phyloP scores from a whole-genome alignment of 2,797 vertebrate species.

The Okamejei kenojei region DNA sequence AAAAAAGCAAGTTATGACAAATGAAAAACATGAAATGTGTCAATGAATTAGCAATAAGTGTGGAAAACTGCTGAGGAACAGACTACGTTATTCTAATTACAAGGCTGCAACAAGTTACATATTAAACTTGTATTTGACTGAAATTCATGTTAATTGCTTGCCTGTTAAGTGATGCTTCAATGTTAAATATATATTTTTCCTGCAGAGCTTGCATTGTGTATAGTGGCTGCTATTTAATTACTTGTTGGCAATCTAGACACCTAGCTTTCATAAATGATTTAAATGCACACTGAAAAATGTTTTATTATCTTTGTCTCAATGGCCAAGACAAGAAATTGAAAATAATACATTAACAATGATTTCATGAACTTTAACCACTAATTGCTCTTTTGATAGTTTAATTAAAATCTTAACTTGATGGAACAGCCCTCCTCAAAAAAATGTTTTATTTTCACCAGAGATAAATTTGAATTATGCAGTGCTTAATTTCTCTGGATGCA shows the following conservation, averaged over 20 bases:
- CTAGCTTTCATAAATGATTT: background rate
- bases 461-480: background rate
- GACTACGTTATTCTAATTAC: background rate
- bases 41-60: background rate
- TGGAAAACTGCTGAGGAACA: background rate
- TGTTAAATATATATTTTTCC: background rate
- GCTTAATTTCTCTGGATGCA: background rate
- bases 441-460: background rate
- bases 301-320: background rate
- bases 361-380: background rate
- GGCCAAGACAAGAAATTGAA: background rate
- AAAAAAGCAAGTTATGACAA: background rate
- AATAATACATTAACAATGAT: background rate
- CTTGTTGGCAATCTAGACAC: background rate
- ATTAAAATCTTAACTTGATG: background rate
- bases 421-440: background rate
- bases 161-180: background rate
- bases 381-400: background rate
- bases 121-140: background rate
- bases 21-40: too few relatives aligned
- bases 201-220: background rate
- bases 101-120: background rate
- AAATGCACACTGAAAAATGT: background rate
- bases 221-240: background rate
- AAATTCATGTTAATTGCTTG: background rate